These are phyloP conservation scores for Zapornia atra DNA, from an alignment of 2,113 vertebrate species.

Conservation along the genomic window DNA sequence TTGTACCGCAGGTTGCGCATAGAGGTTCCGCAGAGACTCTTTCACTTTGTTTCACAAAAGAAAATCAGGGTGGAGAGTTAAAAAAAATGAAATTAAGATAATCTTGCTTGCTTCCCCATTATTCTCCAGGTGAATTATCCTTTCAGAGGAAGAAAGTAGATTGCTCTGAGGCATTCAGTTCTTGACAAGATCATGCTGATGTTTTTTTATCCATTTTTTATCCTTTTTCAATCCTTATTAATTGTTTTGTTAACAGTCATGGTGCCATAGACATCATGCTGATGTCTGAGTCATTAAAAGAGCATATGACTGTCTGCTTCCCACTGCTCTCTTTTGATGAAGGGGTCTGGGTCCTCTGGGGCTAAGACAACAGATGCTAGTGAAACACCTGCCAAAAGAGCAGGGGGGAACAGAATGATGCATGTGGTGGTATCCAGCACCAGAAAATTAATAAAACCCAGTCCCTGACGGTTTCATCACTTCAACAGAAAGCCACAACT, in stretches of 20 bases:
- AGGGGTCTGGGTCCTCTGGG: neutral
- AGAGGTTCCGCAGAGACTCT: neutral
- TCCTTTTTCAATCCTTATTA: neutral
- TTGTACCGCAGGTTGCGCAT: neutral
- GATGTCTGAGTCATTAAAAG: constrained; percentile 30
- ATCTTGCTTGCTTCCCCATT: neutral
- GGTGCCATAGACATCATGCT: neutral
- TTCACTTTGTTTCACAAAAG: neutral
- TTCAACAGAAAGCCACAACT: constrained; percentile 10
- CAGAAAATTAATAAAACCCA: constrained; percentile 24
- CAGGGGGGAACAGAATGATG: neutral
- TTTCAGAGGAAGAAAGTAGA: neutral
- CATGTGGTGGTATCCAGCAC: neutral
- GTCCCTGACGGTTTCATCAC: neutral
- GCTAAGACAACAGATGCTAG: constrained; percentile 31
- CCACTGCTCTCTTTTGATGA: constrained; percentile 31
- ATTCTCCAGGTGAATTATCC: neutral
- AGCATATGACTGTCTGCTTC: neutral
- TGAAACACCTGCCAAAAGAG: constrained; percentile 53
- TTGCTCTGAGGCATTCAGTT: neutral
- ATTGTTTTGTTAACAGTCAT: constrained; percentile 8
- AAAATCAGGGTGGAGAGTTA: neutral
- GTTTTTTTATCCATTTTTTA: neutral
- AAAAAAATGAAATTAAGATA: neutral
- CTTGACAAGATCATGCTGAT: neutral